phyloP scores from a whole-genome alignment of 1,140 invertebrate genomes.

The Drosophila tani region DNA sequence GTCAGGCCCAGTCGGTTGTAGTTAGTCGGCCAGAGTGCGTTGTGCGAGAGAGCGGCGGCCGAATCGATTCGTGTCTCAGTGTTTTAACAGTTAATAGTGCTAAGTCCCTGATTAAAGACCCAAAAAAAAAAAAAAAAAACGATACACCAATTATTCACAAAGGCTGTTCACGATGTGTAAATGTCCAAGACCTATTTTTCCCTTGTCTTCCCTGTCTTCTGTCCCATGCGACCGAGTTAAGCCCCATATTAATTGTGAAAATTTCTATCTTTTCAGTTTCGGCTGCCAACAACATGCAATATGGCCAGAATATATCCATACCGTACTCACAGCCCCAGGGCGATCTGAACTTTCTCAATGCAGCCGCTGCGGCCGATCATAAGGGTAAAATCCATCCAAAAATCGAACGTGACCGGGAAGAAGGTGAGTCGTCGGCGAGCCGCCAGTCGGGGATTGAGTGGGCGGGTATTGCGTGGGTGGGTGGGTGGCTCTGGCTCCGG shows the following conservation, averaged over 20 bases:
- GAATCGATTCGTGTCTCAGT: constrained; percentile 24
- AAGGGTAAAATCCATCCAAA: constrained; percentile 85
- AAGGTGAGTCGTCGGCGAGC: constrained; percentile 77
- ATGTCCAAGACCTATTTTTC: neutral
- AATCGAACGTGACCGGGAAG: constrained; percentile 85
- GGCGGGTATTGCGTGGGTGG: constrained; percentile 9
- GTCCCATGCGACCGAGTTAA: no score
- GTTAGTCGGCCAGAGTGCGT: constrained; percentile 74
- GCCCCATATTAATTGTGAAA: constrained; percentile 6
- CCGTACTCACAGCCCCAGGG: constrained; percentile 84
- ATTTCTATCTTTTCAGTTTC: constrained; percentile 66
- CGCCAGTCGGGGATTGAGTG: constrained; percentile 8
- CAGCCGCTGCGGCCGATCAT: constrained; percentile 79
- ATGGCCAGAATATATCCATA: constrained; percentile 85
- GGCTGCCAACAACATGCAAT: constrained; percentile 84
- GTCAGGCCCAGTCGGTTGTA: constrained; percentile 70
- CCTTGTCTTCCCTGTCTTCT: neutral
- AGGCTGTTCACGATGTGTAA: constrained; percentile 51
- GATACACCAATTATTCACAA: neutral
- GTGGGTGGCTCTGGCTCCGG: neutral
- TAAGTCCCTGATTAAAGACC: constrained; percentile 20
- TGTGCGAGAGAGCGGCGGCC: constrained; percentile 52
- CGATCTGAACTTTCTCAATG: constrained; percentile 84
- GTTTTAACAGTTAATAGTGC: constrained; percentile 32
- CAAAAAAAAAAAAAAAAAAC: neutral